Evolutionary conservation across 1,140 invertebrate species (phyloP).

Genomic region (Drosophila bocki): DNA sequence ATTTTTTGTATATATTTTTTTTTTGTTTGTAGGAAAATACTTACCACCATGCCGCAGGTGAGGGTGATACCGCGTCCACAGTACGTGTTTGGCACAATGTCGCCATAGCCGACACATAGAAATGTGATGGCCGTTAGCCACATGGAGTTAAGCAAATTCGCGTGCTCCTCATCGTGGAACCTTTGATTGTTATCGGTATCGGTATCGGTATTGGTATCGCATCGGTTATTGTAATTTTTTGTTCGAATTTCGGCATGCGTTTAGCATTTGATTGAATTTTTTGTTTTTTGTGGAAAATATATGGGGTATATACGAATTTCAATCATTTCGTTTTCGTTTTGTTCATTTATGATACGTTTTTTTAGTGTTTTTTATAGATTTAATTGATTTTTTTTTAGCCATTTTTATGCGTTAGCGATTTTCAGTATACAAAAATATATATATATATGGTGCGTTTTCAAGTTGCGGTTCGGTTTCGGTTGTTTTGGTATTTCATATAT

Average conservation of each 20-base stretch:
- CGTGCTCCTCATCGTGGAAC: slow-evolving; percentile 94
- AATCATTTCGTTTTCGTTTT: slow-evolving; percentile 31
- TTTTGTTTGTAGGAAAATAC: slow-evolving; percentile 85
- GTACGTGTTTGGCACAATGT: slow-evolving; percentile 97
- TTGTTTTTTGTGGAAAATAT: slow-evolving; percentile 9
- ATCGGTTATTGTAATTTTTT: slow-evolving; percentile 11
- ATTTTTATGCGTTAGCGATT: slow-evolving; percentile 53
- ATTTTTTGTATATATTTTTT: slow-evolving; percentile 28
- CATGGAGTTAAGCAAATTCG: slow-evolving; percentile 96
- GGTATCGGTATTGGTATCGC: slow-evolving; percentile 28
- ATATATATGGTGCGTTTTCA: slow-evolving; percentile 53
- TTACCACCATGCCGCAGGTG: slow-evolving; percentile 96
- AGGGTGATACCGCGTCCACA: slow-evolving; percentile 96
- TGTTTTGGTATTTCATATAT: slow-evolving; percentile 44
- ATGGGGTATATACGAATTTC: slow-evolving; percentile 29
- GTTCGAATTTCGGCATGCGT: slow-evolving; percentile 28
- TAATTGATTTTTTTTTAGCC: slow-evolving; percentile 28
- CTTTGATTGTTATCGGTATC: slow-evolving; percentile 85
- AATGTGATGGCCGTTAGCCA: slow-evolving; percentile 97
- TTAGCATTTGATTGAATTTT: slow-evolving; percentile 10
- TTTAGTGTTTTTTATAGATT: slow-evolving; percentile 12
- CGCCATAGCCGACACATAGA: slow-evolving; percentile 92
- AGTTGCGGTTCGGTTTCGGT: slow-evolving; percentile 49
- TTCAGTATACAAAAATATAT: slow-evolving; percentile 56
- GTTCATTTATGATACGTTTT: slow-evolving; percentile 66